Evolutionary conservation across 2,797 vertebrate species (phyloP).

Genomic region (Sylvia borin): DNA sequence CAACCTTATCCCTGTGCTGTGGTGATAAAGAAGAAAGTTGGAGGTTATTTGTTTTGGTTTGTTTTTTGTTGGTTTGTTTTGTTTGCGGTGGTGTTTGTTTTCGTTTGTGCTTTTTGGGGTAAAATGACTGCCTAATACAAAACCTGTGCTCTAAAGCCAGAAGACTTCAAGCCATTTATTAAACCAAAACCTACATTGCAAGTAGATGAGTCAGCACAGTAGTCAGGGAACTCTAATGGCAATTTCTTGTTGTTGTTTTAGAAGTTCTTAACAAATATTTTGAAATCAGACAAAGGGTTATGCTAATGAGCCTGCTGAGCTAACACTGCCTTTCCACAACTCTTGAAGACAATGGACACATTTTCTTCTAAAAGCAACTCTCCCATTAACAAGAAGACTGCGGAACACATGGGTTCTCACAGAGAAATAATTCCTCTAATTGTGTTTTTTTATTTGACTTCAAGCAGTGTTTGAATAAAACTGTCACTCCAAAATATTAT

Average conservation of each 20-base stretch:
- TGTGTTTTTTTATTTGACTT: background rate
- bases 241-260: background rate
- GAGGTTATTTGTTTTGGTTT: too few species aligned
- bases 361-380: conserved; percentile 3
- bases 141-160: background rate
- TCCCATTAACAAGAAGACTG: background rate
- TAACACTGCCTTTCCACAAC: conserved; percentile 9
- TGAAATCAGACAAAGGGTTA: background rate
- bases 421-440: background rate
- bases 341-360: background rate
- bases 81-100: background rate
- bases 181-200: background rate
- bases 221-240: background rate
- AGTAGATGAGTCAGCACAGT: background rate
- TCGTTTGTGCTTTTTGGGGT: background rate
- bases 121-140: background rate
- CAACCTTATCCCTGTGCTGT: background rate
- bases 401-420: background rate
- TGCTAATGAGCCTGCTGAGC: background rate
- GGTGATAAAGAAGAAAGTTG: background rate
- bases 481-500: background rate
- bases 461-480: background rate
- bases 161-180: background rate
- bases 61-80: background rate
- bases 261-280: conserved; percentile 11